Percentiles rank a stretch among this genome's conserved stretches.
Conservation (phyloP, 1,140 invertebrate genomes). For the Sycophaga agraensis region DNA sequence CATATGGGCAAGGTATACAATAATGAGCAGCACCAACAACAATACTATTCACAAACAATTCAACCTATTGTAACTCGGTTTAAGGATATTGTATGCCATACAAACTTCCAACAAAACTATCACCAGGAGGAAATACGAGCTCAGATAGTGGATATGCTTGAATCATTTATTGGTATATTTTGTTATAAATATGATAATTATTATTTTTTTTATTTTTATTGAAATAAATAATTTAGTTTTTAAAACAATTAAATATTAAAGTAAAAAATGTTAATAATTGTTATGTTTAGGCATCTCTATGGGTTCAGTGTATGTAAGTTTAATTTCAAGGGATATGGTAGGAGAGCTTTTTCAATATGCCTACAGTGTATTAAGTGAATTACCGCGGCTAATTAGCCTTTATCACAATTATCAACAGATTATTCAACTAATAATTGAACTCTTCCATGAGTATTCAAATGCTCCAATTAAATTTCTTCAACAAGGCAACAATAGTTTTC, state of each 20-base stretch:
- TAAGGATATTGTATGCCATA: constrained; percentile 59
- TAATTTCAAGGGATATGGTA: constrained; percentile 57
- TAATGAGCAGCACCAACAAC: constrained; percentile 40
- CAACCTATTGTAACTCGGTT: constrained; percentile 65
- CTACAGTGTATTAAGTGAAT: constrained; percentile 65
- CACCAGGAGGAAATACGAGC: constrained; percentile 63
- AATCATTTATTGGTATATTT: constrained; percentile 68
- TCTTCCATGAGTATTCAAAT: too few relatives aligned
- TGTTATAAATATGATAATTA: too few relatives aligned
- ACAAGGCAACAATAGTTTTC: too few relatives aligned
- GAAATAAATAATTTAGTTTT: neutral
- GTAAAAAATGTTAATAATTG: neutral
- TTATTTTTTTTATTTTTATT: too few relatives aligned
- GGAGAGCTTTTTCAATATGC: constrained; percentile 65
- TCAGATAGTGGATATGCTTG: constrained; percentile 66
- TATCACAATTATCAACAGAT: constrained; percentile 84
- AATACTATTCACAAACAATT: constrained; percentile 63
- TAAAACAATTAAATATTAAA: too few relatives aligned
- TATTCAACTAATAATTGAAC: constrained; percentile 75
- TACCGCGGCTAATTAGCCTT: constrained; percentile 68
- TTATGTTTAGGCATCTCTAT: constrained; percentile 59
- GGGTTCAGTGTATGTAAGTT: too few relatives aligned
- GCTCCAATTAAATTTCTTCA: too few relatives aligned
- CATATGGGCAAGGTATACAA: constrained; percentile 52
- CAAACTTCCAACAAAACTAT: constrained; percentile 62